phyloP scores from a whole-genome alignment of 1,140 invertebrate genomes.

The Bombyx mori region ASM3026992v2 NC_085130.1:11526501-11527000 shows the following conservation, averaged over 20 bases:
- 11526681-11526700: too few species aligned
- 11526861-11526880: slow-evolving; percentile 29
- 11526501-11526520: too few species aligned
- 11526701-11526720: neutral
- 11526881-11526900: slow-evolving; percentile 40
- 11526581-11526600: too few species aligned
- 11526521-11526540: too few species aligned
- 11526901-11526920: slow-evolving; percentile 30
- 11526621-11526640: too few species aligned
- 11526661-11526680: too few species aligned
- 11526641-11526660: too few species aligned
- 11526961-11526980: neutral
- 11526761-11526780: too few species aligned
- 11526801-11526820: slow-evolving; percentile 47
- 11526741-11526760: too few species aligned
- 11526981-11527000: neutral
- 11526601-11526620: too few species aligned
- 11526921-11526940: slow-evolving; percentile 35
- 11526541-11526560: too few species aligned
- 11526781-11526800: neutral
- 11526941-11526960: slow-evolving; percentile 43
- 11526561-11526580: too few species aligned
- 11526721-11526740: neutral
- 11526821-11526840: slow-evolving; percentile 26
- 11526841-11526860: slow-evolving; percentile 32